phyloP scores from a whole-genome alignment of 2,888 invertebrate genomes.

The Galerucella calmariensis region DNA sequence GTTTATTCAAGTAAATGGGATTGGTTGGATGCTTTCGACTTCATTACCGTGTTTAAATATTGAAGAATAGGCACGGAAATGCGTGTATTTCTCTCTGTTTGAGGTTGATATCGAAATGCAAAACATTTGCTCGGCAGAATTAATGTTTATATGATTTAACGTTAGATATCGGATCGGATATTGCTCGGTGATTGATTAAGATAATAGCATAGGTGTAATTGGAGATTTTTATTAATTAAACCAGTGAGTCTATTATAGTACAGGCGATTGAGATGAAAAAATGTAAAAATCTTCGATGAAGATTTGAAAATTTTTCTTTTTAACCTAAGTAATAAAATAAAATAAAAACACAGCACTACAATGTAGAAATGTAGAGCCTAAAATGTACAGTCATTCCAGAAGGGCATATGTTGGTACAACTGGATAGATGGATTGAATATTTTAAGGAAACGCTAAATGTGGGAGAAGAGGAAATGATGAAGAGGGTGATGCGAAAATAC shows the following conservation, averaged over 20 bases:
- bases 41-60: slow-evolving; percentile 59
- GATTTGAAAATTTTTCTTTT: too few relatives aligned
- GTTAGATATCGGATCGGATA: neutral
- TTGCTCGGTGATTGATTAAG: neutral
- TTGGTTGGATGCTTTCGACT: slow-evolving; percentile 54
- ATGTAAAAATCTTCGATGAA: too few relatives aligned
- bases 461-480: too few relatives aligned
- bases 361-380: too few relatives aligned
- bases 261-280: too few relatives aligned
- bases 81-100: slow-evolving; percentile 30
- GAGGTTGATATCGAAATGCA: slow-evolving; percentile 28
- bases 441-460: too few relatives aligned
- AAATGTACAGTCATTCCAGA: too few relatives aligned
- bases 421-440: too few relatives aligned
- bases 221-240: neutral
- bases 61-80: slow-evolving; percentile 42
- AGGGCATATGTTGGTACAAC: too few relatives aligned
- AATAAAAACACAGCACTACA: too few relatives aligned
- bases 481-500: too few relatives aligned
- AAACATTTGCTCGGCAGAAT: slow-evolving; percentile 22
- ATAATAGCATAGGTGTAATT: slow-evolving; percentile 5
- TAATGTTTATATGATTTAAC: slow-evolving; percentile 23
- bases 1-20: slow-evolving; percentile 57
- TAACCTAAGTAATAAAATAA: too few relatives aligned
- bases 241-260: neutral